These are phyloP conservation scores for Dunckerocampus dactyliophorus DNA, from an alignment of 2,113 vertebrate species.

Conservation along the genomic window DNA sequence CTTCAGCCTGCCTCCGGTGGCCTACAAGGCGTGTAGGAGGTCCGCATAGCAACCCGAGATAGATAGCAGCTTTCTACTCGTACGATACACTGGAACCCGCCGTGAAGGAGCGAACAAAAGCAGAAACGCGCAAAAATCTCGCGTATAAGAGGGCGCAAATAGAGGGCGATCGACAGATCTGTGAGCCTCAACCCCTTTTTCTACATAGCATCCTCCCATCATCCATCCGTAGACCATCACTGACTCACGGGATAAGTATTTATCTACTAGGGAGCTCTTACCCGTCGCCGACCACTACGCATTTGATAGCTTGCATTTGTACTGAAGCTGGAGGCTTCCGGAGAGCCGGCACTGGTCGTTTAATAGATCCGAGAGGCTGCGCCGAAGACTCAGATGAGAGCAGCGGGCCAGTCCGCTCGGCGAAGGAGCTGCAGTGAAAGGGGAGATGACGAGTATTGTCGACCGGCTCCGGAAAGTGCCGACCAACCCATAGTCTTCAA, in stretches of 20 bases:
- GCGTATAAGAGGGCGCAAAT: constrained; percentile 2
- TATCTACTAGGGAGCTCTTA: constrained; percentile 45
- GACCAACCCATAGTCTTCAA: constrained; percentile 53
- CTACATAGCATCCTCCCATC: constrained; percentile 65
- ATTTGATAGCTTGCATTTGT: constrained; percentile 79
- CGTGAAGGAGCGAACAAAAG: neutral
- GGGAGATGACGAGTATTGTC: constrained; percentile 36
- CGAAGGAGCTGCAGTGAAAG: constrained; percentile 71
- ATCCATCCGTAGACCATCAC: constrained; percentile 38
- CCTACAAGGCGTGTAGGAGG: constrained; percentile 56
- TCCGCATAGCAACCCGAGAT: constrained; percentile 33
- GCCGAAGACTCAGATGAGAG: constrained; percentile 47
- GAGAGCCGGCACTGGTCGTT: constrained; percentile 23
- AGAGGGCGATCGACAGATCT: constrained; percentile 15
- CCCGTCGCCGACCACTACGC: constrained; percentile 81
- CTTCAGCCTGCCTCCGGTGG: constrained; percentile 56
- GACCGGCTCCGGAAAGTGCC: constrained; percentile 62
- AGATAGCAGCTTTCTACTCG: neutral
- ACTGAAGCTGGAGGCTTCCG: constrained; percentile 38
- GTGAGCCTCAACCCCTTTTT: constrained; percentile 58
- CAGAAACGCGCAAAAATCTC: neutral
- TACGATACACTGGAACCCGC: constrained; percentile 1
- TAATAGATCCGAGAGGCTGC: constrained; percentile 32
- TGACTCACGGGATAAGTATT: constrained; percentile 11
- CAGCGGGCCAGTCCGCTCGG: constrained; percentile 63